Conservation (phyloP, 2,888 invertebrate species). For the Neoitamus cyanurus region DNA sequence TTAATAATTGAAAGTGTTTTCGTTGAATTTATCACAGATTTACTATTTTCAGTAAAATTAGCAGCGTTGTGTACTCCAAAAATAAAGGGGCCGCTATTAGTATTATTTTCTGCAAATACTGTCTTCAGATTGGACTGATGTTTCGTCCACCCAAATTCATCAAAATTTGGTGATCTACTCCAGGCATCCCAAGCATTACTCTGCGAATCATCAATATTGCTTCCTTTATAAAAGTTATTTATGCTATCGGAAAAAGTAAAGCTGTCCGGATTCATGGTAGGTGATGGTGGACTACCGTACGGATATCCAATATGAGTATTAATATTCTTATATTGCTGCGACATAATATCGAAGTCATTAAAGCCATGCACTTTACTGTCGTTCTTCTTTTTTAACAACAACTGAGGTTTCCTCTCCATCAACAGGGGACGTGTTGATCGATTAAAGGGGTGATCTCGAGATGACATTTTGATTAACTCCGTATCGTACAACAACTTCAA, state of each 20-base stretch:
- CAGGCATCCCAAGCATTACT: not conserved
- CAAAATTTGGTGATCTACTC: not conserved
- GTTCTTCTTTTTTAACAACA: constrained; percentile 57
- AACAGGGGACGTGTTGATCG: constrained; percentile 62
- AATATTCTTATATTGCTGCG: constrained; percentile 63
- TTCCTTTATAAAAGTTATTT: not conserved
- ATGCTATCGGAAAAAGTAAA: constrained; percentile 60
- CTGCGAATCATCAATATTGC: not conserved
- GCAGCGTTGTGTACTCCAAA: constrained; percentile 69
- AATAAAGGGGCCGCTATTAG: constrained; percentile 70
- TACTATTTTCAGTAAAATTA: constrained; percentile 55
- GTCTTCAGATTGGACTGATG: not conserved
- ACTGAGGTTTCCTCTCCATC: constrained; percentile 59
- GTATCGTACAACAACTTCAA: constrained; percentile 43
- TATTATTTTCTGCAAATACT: not conserved
- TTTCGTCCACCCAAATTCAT: not conserved
- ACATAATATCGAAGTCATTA: constrained; percentile 64
- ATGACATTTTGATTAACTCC: constrained; percentile 55
- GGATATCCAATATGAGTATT: constrained; percentile 64
- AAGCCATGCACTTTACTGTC: constrained; percentile 62
- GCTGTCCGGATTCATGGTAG: constrained; percentile 61
- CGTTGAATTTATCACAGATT: constrained; percentile 59
- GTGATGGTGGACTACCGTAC: constrained; percentile 65
- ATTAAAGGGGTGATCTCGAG: constrained; percentile 63
- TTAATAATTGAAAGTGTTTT: constrained; percentile 54